phyloP scores from a whole-genome alignment of 2,113 vertebrate genomes.

The Gallinago media region DNA sequence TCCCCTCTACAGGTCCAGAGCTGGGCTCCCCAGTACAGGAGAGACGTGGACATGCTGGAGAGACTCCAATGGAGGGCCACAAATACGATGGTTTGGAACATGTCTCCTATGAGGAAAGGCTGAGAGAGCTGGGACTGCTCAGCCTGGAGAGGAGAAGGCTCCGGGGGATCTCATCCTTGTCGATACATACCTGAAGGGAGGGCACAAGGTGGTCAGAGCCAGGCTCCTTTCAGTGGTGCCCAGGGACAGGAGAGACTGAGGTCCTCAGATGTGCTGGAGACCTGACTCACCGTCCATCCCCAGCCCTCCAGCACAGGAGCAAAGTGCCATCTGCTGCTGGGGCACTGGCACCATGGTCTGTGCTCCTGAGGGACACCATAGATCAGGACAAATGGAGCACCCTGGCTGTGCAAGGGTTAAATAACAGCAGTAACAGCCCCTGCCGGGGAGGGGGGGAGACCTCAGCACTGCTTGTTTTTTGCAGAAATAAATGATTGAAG shows the following conservation, averaged over 20 bases:
- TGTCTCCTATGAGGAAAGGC: neutral
- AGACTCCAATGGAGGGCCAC: neutral
- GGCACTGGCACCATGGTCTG: too few species aligned
- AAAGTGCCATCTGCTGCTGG: neutral
- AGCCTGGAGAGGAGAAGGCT: neutral
- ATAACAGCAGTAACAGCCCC: too few species aligned
- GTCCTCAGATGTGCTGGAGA: neutral
- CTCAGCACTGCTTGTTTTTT: rapidly evolving
- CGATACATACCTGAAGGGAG: neutral
- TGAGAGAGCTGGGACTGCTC: neutral
- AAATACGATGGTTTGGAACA: neutral
- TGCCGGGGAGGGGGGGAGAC: too few species aligned
- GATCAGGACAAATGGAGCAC: neutral
- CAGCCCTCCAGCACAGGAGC: neutral
- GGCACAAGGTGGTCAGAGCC: too few species aligned
- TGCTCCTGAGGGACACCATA: neutral
- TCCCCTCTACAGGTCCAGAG: neutral
- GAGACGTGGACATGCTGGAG: neutral
- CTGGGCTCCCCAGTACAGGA: neutral
- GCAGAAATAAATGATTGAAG: neutral
- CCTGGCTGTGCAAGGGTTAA: neutral
- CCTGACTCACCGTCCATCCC: rapidly evolving
- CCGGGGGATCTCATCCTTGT: neutral
- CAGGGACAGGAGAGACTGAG: neutral
- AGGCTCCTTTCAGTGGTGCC: neutral